Base-by-base conservation (phyloP, 2,797 vertebrate species). In the Streptopelia turtur region DNA sequence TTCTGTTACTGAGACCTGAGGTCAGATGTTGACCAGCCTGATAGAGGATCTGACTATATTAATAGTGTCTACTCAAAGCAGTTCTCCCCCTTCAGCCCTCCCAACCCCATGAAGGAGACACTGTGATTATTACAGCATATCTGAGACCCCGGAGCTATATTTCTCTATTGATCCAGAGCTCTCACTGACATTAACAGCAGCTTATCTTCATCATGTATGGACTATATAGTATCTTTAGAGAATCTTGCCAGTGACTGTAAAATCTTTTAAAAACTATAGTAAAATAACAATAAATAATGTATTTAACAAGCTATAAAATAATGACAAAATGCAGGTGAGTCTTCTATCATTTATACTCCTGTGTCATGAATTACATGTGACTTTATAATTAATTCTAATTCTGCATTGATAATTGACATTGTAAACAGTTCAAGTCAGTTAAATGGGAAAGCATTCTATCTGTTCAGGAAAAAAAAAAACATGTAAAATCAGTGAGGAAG, bases 131-230 rank as follows among this genome's bases (percentile, higher is more conserved):
- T 69, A 60, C 41, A 84, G 39, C 30, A 23, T 1, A 84, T 60
- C 76, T 49, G 18, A 80, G 63, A 59, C 74, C 68, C 41, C 76
- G 9, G 52, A 47, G 52, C 70, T 87, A 11, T 5, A 31, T 64
- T 68, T 71, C 52, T 22, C 53, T 93, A 84, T 90, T 53, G 74
- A 95, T 90, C 66, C 74, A 39, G 50, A 91, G 45, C 74, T 91
- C 75, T 63, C 59, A 39, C 66, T 84, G 53, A 45, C 79, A 77
- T 75, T 89, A 69, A 52, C 35, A 39, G 74, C 75, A 91, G 25
- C 14, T 93, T 81, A 86, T 87, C 28, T 30, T 92, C 90, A 59
- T 64, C 66, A 39, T 23, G 59, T 61, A 68, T 66, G 39, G 55
- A 66, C 10, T 68, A 9, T 3, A 80, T 37, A 60, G 28, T 35